A percentile compares a stretch with the other conserved stretches of the same genome.
phyloP scores from a whole-genome alignment of 2,797 vertebrate species.

The Gobionotothen gibberifrons region DNA sequence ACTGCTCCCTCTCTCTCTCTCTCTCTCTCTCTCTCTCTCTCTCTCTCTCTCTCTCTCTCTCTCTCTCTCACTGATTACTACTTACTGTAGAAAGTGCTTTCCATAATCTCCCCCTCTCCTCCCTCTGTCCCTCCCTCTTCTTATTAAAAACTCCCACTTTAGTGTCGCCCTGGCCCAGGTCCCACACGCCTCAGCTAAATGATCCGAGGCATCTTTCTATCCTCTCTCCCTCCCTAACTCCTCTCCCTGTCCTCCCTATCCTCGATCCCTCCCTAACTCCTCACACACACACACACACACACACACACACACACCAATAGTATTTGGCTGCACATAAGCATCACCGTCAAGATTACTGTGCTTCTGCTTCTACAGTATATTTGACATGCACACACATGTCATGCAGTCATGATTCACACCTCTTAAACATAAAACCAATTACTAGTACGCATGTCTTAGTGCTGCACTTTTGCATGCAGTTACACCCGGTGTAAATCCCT shows the following conservation, averaged over 20 bases:
- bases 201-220: slow-evolving; percentile 56
- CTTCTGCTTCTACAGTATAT: slow-evolving; percentile 5
- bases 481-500: slow-evolving; percentile 20
- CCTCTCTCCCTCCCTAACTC: slow-evolving; percentile 19
- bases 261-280: slow-evolving; percentile 13
- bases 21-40: slow-evolving; percentile 22
- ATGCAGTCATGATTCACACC: slow-evolving; percentile 27
- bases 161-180: slow-evolving; percentile 50
- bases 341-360: neutral
- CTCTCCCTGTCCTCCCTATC: slow-evolving; percentile 13
- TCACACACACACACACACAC: slow-evolving; percentile 8
- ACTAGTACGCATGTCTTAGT: slow-evolving; percentile 14
- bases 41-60: neutral
- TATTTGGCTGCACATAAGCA: slow-evolving; percentile 15
- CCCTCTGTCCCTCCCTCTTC: slow-evolving; percentile 37
- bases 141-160: slow-evolving; percentile 64
- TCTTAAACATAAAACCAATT: slow-evolving; percentile 25
- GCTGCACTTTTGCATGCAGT: slow-evolving; percentile 7
- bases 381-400: slow-evolving; percentile 19
- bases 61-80: slow-evolving; percentile 42
- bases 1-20: slow-evolving; percentile 27
- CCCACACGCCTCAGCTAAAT: slow-evolving; percentile 53
- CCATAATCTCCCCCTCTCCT: slow-evolving; percentile 24
- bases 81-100: slow-evolving; percentile 41
- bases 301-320: slow-evolving; percentile 7